Base-by-base conservation (phyloP, 2,888 invertebrate genomes). In the Leptopilina myrica region DNA sequence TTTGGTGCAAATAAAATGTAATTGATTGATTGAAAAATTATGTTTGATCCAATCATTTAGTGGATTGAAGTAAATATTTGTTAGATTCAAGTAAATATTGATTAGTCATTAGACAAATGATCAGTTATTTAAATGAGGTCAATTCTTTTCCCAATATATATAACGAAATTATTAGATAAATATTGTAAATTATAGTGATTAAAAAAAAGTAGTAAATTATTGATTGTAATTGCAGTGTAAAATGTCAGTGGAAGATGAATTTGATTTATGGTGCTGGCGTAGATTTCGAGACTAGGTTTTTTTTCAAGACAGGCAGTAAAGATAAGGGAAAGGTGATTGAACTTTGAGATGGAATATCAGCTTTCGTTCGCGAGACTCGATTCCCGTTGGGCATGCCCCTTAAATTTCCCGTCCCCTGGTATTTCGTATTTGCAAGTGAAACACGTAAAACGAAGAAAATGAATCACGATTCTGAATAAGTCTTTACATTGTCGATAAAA, bases 401-500 rank as follows among this genome's bases (percentile, higher is more conserved):
- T 69, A 14, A 69, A 49, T 26, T 69, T 69, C 49, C 26, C 69
- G 20, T 56, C 53, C 69, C 53, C 53, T 14, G 53, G 53, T 56
- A 69, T 69, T 56, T 69, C 53, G 33, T 49, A 69, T 69, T 69
- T 69, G 69, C 69, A 69, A 69, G 53, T 69, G 69, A 56, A 69
- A 69, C 69, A 56, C 53, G 69, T 56, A 33, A 69, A 56, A 33
- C 26, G 53, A 53, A 69, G n/a, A 69, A 69, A 69, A 33, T 46
- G 69, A 33, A 56, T 69, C 69, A 33, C 53, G 69, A 33, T 69
- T 53, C 69, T 69, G 33, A 53, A 53, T 69, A 53, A 26, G 69
- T 69, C 53, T 53, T 53, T 69, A 69, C 69, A 69, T 69, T 53
- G 53, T 69, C 69, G 69, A 69, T 69, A 69, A 69, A 69, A 53